Evolutionary conservation across 2,113 vertebrate genomes (phyloP), one percentile per base, ranked within the genome.

Genomic region (Paracanthobrama guichenoti): DNA sequence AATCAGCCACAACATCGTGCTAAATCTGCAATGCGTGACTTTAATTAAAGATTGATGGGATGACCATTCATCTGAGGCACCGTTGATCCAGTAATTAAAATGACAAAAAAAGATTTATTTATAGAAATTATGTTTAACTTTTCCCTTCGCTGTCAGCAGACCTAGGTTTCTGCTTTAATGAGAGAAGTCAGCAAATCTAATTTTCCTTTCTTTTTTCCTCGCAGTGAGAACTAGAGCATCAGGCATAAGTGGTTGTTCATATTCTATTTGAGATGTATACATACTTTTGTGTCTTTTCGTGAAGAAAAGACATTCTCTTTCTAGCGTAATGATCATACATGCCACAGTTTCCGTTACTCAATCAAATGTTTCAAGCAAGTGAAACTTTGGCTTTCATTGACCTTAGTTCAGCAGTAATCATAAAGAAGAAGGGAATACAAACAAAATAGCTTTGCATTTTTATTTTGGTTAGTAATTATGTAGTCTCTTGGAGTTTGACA

Each of bases 351-450:
- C 87, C 90, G 88, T 92, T 84, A 57, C 86, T 95, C 93, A 92
- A 90, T 92, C 87, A 90, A 91, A 92, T 91, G 92, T 93, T 96
- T 95, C 91, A 95, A 93, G 92, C 92, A 93, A 95, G 94, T 92
- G 92, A 89, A 90, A 91, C 92, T 95, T 92, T 26, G 82, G 84
- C 86, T 89, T 87, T 90, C 91, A 92, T 85, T 92, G 94, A 96
- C 96, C 96, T 95, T 95, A 94, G 91, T 92, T 95, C 95, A 95
- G 92, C 93, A 96, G 93, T 93, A 94, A 93, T 93, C 90, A 81
- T 86, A 90, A 90, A 75, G 87, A 81, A 87, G 87, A 90, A 89
- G 85, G 85, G 92, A 92, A 94, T 91, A 92, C 90, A 92, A 94
- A 93, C 89, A 85, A 91, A 94, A 93, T 84, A 92, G 92, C 93